Evolutionary conservation across 2,113 vertebrate genomes (phyloP), one percentile per base, ranked within the genome.

Genomic region (Varanus komodoensis): DNA sequence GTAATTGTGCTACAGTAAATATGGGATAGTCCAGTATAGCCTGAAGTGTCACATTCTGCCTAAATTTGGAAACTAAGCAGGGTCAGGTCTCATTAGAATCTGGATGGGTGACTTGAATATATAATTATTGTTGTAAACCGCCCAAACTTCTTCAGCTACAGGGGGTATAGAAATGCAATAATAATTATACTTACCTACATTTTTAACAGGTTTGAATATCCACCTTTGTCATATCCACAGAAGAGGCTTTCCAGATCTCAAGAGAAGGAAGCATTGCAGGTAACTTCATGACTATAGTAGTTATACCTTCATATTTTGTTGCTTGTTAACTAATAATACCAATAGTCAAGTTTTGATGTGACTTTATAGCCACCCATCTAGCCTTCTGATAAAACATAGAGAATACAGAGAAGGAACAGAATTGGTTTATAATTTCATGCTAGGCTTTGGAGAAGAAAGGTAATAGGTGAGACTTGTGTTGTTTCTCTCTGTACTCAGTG

Each of bases 131-230:
- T 44, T 44, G 38, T 44, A 44, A 44, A 44, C 38, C 38, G 38
- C n/a, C n/a, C n/a, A n/a, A n/a, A n/a, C n/a, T n/a, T n/a, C n/a
- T n/a, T n/a, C n/a, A n/a, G n/a, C 38, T 44, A 44, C 3, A 44
- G 38, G 38, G 38, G 38, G 38, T 44, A 44, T 44, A 44, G 38
- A 44, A 44, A 44, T 44, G 38, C 38, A 44, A 44, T 44, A 44
- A 44, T 44, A 44, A 44, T 44, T 44, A 44, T 44, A 54, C 78
- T 15, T 67, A 44, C 38, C 86, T n/a, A 38, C 8, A 48, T 4
- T 83, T 82, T 19, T 75, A 86, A 80, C 86, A 98, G 98, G 92
- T 98, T 98, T 94, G 98, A 98, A 92, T 98, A 97, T 93, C 97
- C 97, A 82, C 97, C 95, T 27, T 92, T 95, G 19, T 94, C 97